Conservation (phyloP, 2,113 vertebrate species). For the Larimichthys crocea region DNA sequence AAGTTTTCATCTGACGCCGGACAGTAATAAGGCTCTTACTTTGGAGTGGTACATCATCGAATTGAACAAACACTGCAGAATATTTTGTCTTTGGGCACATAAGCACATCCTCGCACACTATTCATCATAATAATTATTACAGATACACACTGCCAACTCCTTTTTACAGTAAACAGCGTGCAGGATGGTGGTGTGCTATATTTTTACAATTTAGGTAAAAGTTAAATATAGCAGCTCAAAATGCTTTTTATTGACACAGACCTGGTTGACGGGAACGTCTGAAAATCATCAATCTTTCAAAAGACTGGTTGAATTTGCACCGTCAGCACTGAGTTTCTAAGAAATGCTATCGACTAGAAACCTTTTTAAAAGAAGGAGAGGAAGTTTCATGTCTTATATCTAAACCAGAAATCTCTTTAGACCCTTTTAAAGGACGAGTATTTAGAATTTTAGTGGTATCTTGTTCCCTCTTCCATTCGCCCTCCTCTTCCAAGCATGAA, state of each 20-base stretch:
- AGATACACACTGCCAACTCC: background rate
- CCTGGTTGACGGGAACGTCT: background rate
- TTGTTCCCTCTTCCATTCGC: no score
- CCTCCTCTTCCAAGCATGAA: no score
- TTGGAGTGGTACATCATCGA: background rate
- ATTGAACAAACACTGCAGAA: slow-evolving; percentile 3
- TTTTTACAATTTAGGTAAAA: background rate
- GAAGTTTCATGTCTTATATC: background rate
- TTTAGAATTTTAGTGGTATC: no score
- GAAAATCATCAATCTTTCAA: background rate
- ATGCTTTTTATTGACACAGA: background rate
- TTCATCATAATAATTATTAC: slow-evolving; percentile 30
- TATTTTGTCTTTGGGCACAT: slow-evolving; percentile 17
- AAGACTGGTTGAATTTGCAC: background rate
- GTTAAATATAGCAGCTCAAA: background rate
- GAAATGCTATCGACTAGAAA: slow-evolving; percentile 14
- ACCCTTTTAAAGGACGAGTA: no score
- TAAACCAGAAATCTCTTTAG: slow-evolving; percentile 6
- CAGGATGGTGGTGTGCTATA: background rate
- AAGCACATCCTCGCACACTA: background rate
- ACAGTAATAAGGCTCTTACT: background rate
- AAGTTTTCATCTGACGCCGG: background rate
- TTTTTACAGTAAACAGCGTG: background rate
- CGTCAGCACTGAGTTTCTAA: slow-evolving; percentile 1
- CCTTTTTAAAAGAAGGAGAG: background rate